Evolutionary conservation across 1,140 invertebrate species (phyloP), one percentile per base, ranked within the genome.

Genomic region (Trachymyrmex septentrionalis): DNA sequence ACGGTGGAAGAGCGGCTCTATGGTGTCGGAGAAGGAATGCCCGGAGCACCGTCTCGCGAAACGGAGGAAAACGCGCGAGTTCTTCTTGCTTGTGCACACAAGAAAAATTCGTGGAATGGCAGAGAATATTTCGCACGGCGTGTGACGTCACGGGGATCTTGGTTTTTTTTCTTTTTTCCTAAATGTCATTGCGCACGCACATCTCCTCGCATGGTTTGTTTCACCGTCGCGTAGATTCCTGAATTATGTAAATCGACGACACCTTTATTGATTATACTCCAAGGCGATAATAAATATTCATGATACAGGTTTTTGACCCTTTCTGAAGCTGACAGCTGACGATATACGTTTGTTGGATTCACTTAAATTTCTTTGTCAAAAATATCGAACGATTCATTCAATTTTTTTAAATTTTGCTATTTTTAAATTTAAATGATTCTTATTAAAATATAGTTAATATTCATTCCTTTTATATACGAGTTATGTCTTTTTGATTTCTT

Each of bases 101-200:
- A n/a, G 61, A 67, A 69, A 55, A 55, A 63, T 61, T 61, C 73
- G 55, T 63, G 16, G 34, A 63, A 53, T 19, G 64, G n/a, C 12
- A 21, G 10, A 69, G 27, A 66, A 48, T 66, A 64, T 50, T 50
- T 66, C 16, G 34, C 55, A 38, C 55, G 38, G 6, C 1, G 10
- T 19, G 77, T 24, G 44, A 80, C 77, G 48, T 69, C 38, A 19
- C 10, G 50, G n/a, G 30, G 38, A 71, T 71, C 16, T 3, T 19
- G 30, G 24, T 19, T 38, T 19, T 53, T 80, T 55, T 5, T 55
- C 14, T 57, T 5, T 24, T 27, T 30, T 14, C 34, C 21, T 69
- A 81, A 81, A 81, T 81, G 77, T 69, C 77, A 81, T 38, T 63
- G 30, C n/a, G n/a, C n/a, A 27, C 63, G 63, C 64, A 67, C n/a